A percentile compares a stretch with the other conserved stretches of the same genome.
Conservation (phyloP, 2,888 invertebrate genomes). For the Spisula subtruncata region DNA sequence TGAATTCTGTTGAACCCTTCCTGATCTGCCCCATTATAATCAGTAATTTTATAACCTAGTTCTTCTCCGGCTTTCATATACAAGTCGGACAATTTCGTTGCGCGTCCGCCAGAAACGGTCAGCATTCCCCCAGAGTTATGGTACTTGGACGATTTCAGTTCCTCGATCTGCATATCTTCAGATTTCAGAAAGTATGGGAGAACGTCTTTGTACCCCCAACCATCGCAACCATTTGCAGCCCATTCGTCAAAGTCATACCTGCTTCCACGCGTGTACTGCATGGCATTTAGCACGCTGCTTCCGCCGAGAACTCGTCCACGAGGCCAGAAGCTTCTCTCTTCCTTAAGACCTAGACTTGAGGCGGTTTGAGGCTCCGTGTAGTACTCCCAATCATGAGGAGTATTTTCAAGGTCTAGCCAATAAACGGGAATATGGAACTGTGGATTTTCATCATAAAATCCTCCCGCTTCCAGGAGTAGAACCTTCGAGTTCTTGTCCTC, state of each 20-base stretch:
- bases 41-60: slow-evolving; percentile 35
- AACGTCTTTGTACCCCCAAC: slow-evolving; percentile 40
- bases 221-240: slow-evolving; percentile 25
- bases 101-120: slow-evolving; percentile 28
- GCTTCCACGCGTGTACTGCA: slow-evolving; percentile 45
- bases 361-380: slow-evolving; percentile 38
- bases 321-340: slow-evolving; percentile 23
- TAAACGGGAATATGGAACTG: slow-evolving; percentile 22
- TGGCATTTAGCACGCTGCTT: slow-evolving; percentile 28
- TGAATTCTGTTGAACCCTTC: slow-evolving; percentile 41
- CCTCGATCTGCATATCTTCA: slow-evolving; percentile 41
- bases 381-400: slow-evolving; percentile 36
- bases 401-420: slow-evolving; percentile 27
- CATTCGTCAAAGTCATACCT: slow-evolving; percentile 38
- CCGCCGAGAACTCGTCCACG: slow-evolving; percentile 39
- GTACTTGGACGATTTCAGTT: slow-evolving; percentile 30
- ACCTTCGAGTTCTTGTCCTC: slow-evolving; percentile 19
- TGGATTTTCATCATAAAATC: slow-evolving; percentile 44
- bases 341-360: slow-evolving; percentile 24
- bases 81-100: slow-evolving; percentile 29
- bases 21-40: slow-evolving; percentile 46
- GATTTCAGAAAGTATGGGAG: slow-evolving; percentile 39
- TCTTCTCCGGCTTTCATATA: slow-evolving; percentile 44
- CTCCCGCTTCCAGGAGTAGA: slow-evolving; percentile 40
- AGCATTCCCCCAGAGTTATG: slow-evolving; percentile 26